Evolutionary conservation across 2,797 vertebrate species (phyloP), one percentile per base, ranked within the genome.

Genomic region (Hyperoplus immaculatus): DNA sequence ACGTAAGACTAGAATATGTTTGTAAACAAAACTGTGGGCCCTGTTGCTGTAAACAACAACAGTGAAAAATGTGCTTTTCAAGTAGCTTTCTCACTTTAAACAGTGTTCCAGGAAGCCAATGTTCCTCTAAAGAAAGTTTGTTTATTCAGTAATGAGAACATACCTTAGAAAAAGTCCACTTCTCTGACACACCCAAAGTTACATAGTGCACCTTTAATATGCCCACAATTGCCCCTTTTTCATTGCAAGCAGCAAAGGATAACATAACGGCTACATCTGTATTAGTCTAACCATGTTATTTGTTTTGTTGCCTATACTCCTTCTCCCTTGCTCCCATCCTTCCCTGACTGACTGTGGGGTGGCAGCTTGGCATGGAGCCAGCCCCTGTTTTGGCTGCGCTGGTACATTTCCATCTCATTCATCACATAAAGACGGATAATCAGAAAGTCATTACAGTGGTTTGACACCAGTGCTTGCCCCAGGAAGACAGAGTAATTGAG

Each of bases 341-440:
- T 73, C 82, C 86, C 29, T 29, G 29, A 29, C 29, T 14, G 77
- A 81, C 81, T 90, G 85, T 94, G 93, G 93, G 82, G 93, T 95
- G 93, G 93, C 92, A 90, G 80, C 86, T 93, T 96, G 96, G 96
- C 95, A 94, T 85, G 14, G 84, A 75, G 94, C 94, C 96, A 96
- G 92, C 93, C 90, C 92, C 90, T 94, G 29, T 29, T 95, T 96
- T 96, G 96, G 94, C 94, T 87, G 76, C 74, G 95, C 95, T 92
- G 96, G 96, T 97, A 96, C 96, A 97, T 97, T 97, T 97, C 97
- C 96, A 97, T 98, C 97, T 98, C 97, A 97, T 98, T 98, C 97
- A 99, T 98, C 98, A 98, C 96, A 95, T 97, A 97, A 97, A 97
- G 96, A 97, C 97, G 97, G 97, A 98, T 98, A 98, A 99, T 99